Percentiles rank a stretch among this genome's conserved stretches.
Evolutionary conservation across 2,888 invertebrate species (phyloP).

Genomic region (Conus canariensis): DNA sequence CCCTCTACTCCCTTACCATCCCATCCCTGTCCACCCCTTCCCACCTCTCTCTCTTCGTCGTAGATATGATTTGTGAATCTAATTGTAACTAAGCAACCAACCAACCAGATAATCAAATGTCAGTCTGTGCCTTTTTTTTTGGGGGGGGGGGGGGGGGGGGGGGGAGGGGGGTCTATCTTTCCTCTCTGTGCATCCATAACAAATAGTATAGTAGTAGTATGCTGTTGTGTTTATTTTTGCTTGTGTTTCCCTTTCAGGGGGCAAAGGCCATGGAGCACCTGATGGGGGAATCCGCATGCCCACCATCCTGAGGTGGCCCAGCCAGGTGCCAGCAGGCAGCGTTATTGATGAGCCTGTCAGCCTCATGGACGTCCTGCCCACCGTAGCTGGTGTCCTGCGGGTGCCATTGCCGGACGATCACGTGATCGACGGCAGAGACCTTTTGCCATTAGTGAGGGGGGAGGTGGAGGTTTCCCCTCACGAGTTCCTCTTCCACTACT

Average conservation of each 20-base stretch:
- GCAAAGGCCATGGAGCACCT: conserved; percentile 75
- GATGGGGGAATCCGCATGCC: conserved; percentile 79
- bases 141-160: too few relatives aligned
- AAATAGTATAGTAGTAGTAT: too few relatives aligned
- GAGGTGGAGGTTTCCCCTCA: conserved; percentile 63
- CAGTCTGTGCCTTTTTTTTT: too few relatives aligned
- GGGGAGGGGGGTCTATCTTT: too few relatives aligned
- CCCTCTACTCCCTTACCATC: background rate
- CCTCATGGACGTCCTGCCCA: conserved; percentile 77
- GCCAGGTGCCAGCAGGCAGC: conserved; percentile 59
- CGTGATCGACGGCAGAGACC: conserved; percentile 72
- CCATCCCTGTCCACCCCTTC: background rate
- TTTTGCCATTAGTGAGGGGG: conserved; percentile 71
- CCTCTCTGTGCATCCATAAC: too few relatives aligned
- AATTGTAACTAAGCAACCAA: too few relatives aligned
- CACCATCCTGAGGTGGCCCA: conserved; percentile 73
- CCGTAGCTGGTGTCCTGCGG: conserved; percentile 67
- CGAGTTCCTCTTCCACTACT: conserved; percentile 77
- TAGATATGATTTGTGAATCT: too few relatives aligned
- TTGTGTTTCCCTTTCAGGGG: conserved; percentile 60
- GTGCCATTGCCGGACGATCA: conserved; percentile 61
- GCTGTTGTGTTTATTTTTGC: too few relatives aligned
- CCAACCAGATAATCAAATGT: too few relatives aligned
- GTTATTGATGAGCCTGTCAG: conserved; percentile 70
- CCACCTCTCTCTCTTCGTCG: too few relatives aligned